These are phyloP conservation scores for Hydrotaea cyrtoneurina DNA, from an alignment of 2,888 invertebrate genomes.

Conservation along the genomic window DNA sequence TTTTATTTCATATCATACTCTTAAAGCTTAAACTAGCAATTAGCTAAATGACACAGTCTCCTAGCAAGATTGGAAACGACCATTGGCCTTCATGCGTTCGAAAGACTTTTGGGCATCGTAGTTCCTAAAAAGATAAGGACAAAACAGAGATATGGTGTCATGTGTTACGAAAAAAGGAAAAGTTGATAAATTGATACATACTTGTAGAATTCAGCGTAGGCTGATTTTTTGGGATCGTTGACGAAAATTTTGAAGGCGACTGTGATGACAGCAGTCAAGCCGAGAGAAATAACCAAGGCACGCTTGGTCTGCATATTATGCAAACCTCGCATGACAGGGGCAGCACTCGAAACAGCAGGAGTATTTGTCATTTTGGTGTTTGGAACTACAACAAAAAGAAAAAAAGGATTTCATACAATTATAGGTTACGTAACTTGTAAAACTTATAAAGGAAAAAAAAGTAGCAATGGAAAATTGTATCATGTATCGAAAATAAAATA, in stretches of 20 bases:
- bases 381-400: conserved; percentile 44
- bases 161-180: background rate
- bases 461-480: background rate
- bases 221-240: conserved; percentile 82
- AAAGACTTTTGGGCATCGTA: conserved; percentile 80
- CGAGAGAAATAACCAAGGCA: conserved; percentile 82
- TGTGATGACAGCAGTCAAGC: conserved; percentile 79
- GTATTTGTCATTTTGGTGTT: conserved; percentile 74
- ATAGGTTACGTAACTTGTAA: conserved; percentile 68
- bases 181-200: conserved; percentile 81
- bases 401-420: conserved; percentile 55
- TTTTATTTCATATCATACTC: conserved; percentile 66
- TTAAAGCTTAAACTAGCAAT: conserved; percentile 55
- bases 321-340: conserved; percentile 87
- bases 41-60: conserved; percentile 38
- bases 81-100: conserved; percentile 80
- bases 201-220: conserved; percentile 90
- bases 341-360: conserved; percentile 79
- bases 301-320: conserved; percentile 84
- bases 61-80: conserved; percentile 80
- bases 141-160: conserved; percentile 23
- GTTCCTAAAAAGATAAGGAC: conserved; percentile 71
- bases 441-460: background rate
- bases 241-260: conserved; percentile 81
- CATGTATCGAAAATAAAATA: background rate